These are phyloP conservation scores for Amblyjoppa proteus DNA, from an alignment of 2,888 invertebrate genomes.

Conservation along the genomic window DNA sequence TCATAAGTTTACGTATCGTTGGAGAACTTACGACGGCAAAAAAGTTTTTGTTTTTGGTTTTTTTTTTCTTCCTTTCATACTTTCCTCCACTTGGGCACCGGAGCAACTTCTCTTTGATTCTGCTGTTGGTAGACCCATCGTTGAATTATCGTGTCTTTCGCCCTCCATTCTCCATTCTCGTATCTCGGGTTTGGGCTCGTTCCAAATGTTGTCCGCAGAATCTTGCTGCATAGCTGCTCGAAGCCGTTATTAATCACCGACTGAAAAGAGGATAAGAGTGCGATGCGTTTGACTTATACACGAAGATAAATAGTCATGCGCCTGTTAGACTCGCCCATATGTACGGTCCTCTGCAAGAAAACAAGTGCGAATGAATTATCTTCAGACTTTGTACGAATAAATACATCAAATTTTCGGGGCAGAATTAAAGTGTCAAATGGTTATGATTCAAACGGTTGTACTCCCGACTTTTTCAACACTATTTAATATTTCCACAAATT, in stretches of 20 bases:
- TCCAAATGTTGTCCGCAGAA: conserved; percentile 32
- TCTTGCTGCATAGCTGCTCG: background rate
- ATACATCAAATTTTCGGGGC: background rate
- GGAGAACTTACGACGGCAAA: background rate
- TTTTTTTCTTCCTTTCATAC: background rate
- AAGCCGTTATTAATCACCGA: background rate
- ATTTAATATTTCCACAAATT: too few relatives aligned
- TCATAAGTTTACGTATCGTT: conserved; percentile 35
- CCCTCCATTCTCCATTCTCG: background rate
- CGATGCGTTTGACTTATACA: background rate
- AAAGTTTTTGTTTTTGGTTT: conserved; percentile 2
- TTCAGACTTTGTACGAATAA: background rate
- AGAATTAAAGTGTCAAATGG: too few relatives aligned
- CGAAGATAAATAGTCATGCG: background rate
- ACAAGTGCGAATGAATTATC: background rate
- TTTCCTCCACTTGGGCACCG: background rate
- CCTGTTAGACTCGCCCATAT: background rate
- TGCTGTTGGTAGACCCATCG: conserved; percentile 23
- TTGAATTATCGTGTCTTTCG: conserved; percentile 25
- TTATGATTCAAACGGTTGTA: too few relatives aligned
- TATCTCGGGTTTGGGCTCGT: conserved; percentile 16
- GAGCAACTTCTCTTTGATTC: conserved; percentile 9
- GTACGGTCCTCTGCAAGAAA: background rate
- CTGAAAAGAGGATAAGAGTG: background rate
- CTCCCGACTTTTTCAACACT: too few relatives aligned